These are phyloP conservation scores for Glyptemys insculpta DNA, from an alignment of 2,797 vertebrate species.

Conservation along the genomic window DNA sequence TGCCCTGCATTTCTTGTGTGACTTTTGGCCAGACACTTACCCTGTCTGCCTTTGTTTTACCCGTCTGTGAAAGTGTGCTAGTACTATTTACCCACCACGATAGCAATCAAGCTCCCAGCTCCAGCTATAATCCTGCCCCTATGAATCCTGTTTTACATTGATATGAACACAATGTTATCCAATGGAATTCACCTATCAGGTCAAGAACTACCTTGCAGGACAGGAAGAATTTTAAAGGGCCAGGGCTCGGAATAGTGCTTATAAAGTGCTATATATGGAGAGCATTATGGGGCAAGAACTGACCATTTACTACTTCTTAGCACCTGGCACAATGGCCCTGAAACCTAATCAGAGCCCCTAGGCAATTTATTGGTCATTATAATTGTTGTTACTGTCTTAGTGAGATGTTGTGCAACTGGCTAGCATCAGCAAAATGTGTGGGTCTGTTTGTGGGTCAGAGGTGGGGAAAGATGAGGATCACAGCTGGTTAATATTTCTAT, in stretches of 20 bases:
- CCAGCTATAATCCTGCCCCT: not conserved
- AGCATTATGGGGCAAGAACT: not conserved
- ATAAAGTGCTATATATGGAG: not conserved
- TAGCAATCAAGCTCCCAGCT: not conserved
- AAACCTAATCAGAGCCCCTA: not conserved
- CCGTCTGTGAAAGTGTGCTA: not conserved
- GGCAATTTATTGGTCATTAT: not conserved
- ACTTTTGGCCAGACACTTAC: not conserved
- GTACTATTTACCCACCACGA: not conserved
- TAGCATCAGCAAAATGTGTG: not conserved
- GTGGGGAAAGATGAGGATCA: not conserved
- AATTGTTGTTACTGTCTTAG: not conserved
- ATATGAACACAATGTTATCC: not conserved
- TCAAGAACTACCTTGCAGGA: not conserved
- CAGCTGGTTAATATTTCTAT: slow-evolving; percentile 32
- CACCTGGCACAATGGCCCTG: not conserved
- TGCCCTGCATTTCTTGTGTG: not conserved
- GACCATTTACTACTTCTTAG: not conserved
- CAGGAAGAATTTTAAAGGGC: not conserved
- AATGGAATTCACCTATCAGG: not conserved
- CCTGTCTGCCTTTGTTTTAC: not conserved
- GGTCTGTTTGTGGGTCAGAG: not conserved
- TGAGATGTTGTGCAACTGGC: not conserved
- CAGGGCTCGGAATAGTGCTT: not conserved
- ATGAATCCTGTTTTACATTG: not conserved